phyloP scores from a whole-genome alignment of 23 tunicate species.

The Trididemnum clinides region DNA sequence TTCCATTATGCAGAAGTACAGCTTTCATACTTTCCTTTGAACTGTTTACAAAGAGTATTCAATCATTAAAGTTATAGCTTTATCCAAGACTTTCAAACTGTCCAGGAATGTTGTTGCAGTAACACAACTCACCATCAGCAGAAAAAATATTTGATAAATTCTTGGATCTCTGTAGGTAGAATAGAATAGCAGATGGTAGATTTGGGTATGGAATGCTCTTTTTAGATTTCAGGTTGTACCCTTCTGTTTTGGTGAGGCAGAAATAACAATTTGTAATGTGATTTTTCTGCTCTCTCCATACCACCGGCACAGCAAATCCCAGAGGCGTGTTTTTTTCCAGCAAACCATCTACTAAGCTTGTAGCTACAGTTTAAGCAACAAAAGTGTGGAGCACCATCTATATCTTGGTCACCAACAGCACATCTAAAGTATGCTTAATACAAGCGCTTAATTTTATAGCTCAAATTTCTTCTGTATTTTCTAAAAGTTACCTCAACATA shows the following conservation, averaged over 20 bases:
- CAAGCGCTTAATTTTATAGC: constrained; percentile 10
- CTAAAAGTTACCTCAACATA: neutral
- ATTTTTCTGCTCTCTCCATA: constrained; percentile 7
- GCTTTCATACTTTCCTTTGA: constrained; percentile 21
- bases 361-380: no score
- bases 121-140: neutral
- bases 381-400: no score
- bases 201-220: neutral
- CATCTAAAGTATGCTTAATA: no score
- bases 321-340: constrained; percentile 13
- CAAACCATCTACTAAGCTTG: constrained; percentile 6
- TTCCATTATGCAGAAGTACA: constrained; percentile 19
- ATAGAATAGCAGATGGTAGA: constrained; percentile 4
- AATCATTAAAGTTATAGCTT: neutral
- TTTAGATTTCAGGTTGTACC: neutral
- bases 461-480: constrained; percentile 13
- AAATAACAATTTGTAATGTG: constrained; percentile 2
- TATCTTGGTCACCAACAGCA: no score
- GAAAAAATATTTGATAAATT: constrained; percentile 4
- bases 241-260: no score
- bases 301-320: no score
- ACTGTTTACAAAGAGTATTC: neutral
- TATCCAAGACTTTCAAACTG: neutral
- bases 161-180: constrained; percentile 5
- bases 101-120: constrained; percentile 25